Evolutionary conservation across 2,888 invertebrate species (phyloP).

Genomic region (Latheticus oryzae): DNA sequence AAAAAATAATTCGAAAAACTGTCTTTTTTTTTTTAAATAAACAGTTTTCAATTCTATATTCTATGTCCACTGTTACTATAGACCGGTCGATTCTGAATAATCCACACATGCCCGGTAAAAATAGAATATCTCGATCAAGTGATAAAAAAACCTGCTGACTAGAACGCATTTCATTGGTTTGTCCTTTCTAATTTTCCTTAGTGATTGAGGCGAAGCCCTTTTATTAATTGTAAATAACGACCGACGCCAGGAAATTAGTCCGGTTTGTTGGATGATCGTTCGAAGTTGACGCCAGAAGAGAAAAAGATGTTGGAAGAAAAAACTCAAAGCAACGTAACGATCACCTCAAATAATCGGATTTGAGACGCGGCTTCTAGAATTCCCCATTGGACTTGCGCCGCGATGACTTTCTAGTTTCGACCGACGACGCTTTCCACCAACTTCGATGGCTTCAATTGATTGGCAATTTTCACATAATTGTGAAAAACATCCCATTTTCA

Average conservation of each 20-base stretch:
- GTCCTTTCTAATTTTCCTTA: conserved; percentile 15
- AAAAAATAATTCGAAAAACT: too few relatives aligned
- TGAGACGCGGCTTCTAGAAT: conserved; percentile 36
- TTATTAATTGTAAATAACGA: conserved; percentile 13
- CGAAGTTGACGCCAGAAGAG: conserved; percentile 11
- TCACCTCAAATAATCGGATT: conserved; percentile 39
- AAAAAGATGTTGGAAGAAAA: conserved; percentile 5
- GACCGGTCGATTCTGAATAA: conserved; percentile 49
- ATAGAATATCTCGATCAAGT: conserved; percentile 35
- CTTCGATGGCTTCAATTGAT: conserved; percentile 59
- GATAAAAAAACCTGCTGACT: conserved; percentile 13
- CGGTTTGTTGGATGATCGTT: conserved; percentile 26
- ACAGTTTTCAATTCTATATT: too few relatives aligned
- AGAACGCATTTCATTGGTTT: conserved; percentile 5
- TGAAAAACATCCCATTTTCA: too few relatives aligned
- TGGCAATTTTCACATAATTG: too few relatives aligned
- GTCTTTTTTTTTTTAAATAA: too few relatives aligned
- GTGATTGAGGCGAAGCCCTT: conserved; percentile 24
- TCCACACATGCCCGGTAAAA: conserved; percentile 49
- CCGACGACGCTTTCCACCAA: conserved; percentile 29
- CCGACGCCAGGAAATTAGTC: conserved; percentile 34
- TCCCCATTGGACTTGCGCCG: conserved; percentile 32
- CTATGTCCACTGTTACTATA: too few relatives aligned
- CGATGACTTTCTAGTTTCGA: conserved; percentile 40
- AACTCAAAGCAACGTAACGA: conserved; percentile 27